Evolutionary conservation across 2,888 invertebrate species (phyloP).

Genomic region (Hirtodrosophila duncani): DNA sequence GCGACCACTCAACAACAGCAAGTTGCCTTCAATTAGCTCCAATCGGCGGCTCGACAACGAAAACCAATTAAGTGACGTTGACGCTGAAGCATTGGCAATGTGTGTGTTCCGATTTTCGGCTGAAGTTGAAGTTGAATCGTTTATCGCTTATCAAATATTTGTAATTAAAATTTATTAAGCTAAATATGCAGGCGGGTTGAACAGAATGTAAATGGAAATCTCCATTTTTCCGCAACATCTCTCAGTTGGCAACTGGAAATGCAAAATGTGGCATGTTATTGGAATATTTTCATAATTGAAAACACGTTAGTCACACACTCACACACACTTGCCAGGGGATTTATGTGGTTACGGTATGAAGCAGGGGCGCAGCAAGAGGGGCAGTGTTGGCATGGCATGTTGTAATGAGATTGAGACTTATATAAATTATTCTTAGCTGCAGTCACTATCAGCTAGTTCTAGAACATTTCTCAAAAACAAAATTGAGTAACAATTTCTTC

Average conservation of each 20-base stretch:
- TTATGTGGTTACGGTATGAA: too few relatives aligned
- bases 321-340: too few relatives aligned
- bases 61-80: conserved; percentile 64
- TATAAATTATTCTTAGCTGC: too few relatives aligned
- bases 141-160: conserved; percentile 50
- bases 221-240: not conserved
- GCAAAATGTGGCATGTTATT: conserved; percentile 20
- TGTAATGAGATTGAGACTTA: too few relatives aligned
- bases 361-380: too few relatives aligned
- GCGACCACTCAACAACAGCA: conserved; percentile 28
- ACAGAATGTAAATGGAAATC: not conserved
- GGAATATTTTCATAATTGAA: conserved; percentile 32
- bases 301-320: conserved; percentile 19
- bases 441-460: too few relatives aligned
- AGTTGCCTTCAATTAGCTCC: conserved; percentile 70
- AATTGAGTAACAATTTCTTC: too few relatives aligned
- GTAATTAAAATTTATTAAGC: conserved; percentile 45
- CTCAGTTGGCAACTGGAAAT: conserved; percentile 10
- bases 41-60: conserved; percentile 65
- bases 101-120: conserved; percentile 22
- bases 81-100: conserved; percentile 16
- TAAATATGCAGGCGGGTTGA: conserved; percentile 8
- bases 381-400: too few relatives aligned
- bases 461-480: too few relatives aligned
- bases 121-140: conserved; percentile 5